Base-by-base conservation (phyloP, 2,797 vertebrate species). In the Adelosebastes latens region DNA sequence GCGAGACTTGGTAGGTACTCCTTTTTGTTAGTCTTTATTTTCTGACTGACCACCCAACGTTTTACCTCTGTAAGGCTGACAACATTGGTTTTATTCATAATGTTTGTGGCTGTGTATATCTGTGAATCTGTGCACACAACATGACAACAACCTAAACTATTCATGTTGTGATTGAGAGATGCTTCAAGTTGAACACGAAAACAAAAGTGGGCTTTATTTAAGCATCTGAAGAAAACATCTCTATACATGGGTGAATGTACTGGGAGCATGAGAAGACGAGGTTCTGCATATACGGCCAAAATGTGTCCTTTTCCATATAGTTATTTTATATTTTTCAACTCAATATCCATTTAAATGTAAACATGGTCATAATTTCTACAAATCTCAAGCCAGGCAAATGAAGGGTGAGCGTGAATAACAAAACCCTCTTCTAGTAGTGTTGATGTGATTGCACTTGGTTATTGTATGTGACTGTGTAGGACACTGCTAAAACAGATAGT, bases 1-100 rank as follows among this genome's bases (percentile, higher is more conserved):
- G 98, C 98, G 86, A 99, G 99, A 94, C 97, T 99, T 78, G 99
- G 99, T 99, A 96, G 95, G 99, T 97, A 91, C 94, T 81, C 31
- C 3, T n/a, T 8, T 77, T 75, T 60, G n/a, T 5, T 31, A 0
- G 1, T 18, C 18, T 72, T 56, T 46, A 16, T 74, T 58, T 58
- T 29, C 24, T 78, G 25, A 70, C 25, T 53, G 13, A 58, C 58
- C 31, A 20, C 8, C 4, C 0, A 46, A 49, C 20, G 16, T 62
- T 73, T 56, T 25, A 36, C 56, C 3, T 29, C 13, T 68, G 8
- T 69, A 10, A 27, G 32, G 27, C 7, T 16, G 36, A 27, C 6
- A 6, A n/a, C 42, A 14, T 1, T 29, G 7, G 16, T 6, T 36
- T 22, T 27, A 49, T 69, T 55, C 24, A 20, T 52, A 1, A 24